Conservation (phyloP, 2,888 invertebrate species). For the Apoderus coryli region DNA sequence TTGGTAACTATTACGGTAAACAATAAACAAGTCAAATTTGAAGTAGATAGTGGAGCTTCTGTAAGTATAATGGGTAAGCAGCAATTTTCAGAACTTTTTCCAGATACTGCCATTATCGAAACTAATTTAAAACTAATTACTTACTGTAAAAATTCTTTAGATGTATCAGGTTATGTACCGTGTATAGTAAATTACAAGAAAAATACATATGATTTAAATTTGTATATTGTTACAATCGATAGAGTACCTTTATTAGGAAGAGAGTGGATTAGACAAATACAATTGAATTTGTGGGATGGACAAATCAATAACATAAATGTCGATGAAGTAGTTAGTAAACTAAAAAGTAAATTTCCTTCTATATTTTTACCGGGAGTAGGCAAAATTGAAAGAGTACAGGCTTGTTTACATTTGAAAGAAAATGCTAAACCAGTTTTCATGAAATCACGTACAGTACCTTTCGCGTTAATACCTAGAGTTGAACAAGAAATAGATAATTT, state of each 20-base stretch:
- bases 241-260: neutral
- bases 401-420: conserved; percentile 4
- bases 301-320: too few relatives aligned
- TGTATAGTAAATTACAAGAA: too few relatives aligned
- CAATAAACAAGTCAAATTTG: too few relatives aligned
- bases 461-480: conserved; percentile 3
- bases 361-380: conserved; percentile 7
- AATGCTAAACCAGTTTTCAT: conserved; percentile 1
- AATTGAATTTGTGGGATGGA: neutral
- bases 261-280: neutral
- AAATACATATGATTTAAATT: too few relatives aligned
- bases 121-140: too few relatives aligned
- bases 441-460: conserved; percentile 1
- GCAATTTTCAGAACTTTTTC: too few relatives aligned
- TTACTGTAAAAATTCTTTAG: too few relatives aligned
- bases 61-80: too few relatives aligned
- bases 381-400: conserved; percentile 5
- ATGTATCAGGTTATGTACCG: too few relatives aligned
- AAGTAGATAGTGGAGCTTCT: too few relatives aligned
- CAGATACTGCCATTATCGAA: too few relatives aligned
- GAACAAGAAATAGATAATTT: conserved; percentile 1
- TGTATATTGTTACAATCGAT: neutral
- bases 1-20: too few relatives aligned
- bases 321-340: neutral
- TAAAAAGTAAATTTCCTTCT: neutral